These are phyloP conservation scores for Troides aeacus DNA, from an alignment of 2,888 invertebrate species.

Conservation along the genomic window DNA sequence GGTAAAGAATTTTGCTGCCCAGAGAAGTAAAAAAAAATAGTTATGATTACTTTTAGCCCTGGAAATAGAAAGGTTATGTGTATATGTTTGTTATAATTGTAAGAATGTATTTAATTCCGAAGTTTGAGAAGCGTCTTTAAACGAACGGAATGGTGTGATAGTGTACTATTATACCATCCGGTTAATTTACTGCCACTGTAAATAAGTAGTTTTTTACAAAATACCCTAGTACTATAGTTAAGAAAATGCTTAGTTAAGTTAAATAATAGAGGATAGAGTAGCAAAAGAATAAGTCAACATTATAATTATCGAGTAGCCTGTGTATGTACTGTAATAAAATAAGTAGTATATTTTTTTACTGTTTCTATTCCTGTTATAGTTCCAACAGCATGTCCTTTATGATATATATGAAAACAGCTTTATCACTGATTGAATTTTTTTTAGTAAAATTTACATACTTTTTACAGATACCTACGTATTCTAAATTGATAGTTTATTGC, in stretches of 20 bases:
- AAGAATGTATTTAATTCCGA: neutral
- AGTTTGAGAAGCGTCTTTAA: neutral
- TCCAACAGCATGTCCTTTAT: too few species aligned
- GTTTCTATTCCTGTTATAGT: neutral
- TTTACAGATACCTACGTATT: too few species aligned
- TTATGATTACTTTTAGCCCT: neutral
- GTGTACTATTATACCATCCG: conserved; percentile 4
- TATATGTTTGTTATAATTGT: neutral
- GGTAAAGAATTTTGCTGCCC: neutral
- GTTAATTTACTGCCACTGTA: conserved; percentile 1
- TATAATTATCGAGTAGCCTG: conserved; percentile 4
- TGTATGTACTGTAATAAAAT: neutral
- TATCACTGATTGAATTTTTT: too few species aligned
- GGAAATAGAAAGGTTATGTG: neutral
- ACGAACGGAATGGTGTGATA: neutral
- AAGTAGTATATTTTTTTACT: neutral
- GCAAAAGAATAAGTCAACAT: conserved; percentile 5
- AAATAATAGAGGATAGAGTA: neutral
- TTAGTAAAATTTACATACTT: too few species aligned
- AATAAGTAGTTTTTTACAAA: neutral
- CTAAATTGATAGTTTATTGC: too few species aligned
- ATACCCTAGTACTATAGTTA: neutral
- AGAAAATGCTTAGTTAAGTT: neutral
- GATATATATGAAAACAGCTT: too few species aligned
- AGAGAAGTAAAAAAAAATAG: neutral